Base-by-base conservation (phyloP, 35 echinoderm and acorn worm genomes). In the Patiria miniata region DNA sequence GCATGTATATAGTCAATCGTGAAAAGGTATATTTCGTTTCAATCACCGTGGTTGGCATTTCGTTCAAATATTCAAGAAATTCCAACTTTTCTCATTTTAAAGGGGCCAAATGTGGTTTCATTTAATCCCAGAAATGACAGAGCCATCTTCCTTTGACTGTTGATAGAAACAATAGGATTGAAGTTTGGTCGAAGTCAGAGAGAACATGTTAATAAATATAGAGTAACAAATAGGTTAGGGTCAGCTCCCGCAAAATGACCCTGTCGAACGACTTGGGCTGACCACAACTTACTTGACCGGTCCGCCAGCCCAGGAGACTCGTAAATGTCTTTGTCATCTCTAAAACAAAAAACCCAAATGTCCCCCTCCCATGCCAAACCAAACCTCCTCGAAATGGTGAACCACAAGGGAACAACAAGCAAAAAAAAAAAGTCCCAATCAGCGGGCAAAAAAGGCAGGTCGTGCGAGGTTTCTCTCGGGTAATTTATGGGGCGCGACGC, bases 371-470 rank as follows among this genome's bases (percentile, higher is more conserved):
- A 28, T 23, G 65, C 14, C 23, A 73, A 73, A 73, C n/a, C 42
- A 47, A 47, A 47, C 29, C 65, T 73, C 65, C 23, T 34, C 14
- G 34, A 34, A 73, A 73, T 73, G 57, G 19, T 0, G 65, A 47
- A 47, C 65, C 65, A 73, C 65, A 4, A 36, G 65, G 65, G 65
- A 73, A 34, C 14, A 14, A 8, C 26, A 17, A 18, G 16, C 5
- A 26, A 60, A 21, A 18, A 18, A n/a, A 32, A 26, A 73, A 34
- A 73, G 26, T 12, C 23, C 65, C 65, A 73, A 73, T 22, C 65
- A 73, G 34, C 65, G 65, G 34, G 26, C 65, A 30, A 73, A 73
- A 73, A 73, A 60, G n/a, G 21, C 65, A 73, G 65, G 65, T 73
- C 65, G 26, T 30, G 26, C 34, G 65, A 73, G 65, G 65, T 32